phyloP scores from a whole-genome alignment of 2,888 invertebrate genomes.

The Ormyrus labotus region DNA sequence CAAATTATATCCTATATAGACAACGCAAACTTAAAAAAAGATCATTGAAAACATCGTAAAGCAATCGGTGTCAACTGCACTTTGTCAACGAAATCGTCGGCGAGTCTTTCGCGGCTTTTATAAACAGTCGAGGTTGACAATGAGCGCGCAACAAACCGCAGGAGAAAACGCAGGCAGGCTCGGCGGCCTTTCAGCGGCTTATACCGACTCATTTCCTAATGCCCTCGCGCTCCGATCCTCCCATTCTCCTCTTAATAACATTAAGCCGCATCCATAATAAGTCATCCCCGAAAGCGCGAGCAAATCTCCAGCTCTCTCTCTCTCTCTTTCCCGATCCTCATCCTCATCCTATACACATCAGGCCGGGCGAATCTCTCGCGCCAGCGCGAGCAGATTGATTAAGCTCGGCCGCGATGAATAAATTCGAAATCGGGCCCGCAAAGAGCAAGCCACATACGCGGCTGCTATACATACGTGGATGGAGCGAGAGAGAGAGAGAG shows the following conservation, averaged over 20 bases:
- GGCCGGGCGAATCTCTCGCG: not conserved
- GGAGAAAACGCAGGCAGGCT: not conserved
- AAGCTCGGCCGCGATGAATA: slow-evolving; percentile 46
- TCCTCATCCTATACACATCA: not conserved
- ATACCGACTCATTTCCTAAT: slow-evolving; percentile 28
- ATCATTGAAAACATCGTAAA: too few relatives aligned
- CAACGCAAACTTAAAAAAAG: too few relatives aligned
- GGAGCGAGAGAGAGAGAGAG: not conserved
- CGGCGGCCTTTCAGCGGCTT: slow-evolving; percentile 6
- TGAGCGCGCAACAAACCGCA: not conserved
- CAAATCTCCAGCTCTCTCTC: not conserved
- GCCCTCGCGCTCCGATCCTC: not conserved
- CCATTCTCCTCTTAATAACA: slow-evolving; percentile 12
- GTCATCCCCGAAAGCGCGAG: slow-evolving; percentile 18
- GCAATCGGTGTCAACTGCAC: too few relatives aligned
- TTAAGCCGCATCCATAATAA: slow-evolving; percentile 34
- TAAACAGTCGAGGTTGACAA: not conserved
- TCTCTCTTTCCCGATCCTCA: too few relatives aligned
- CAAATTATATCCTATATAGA: too few relatives aligned
- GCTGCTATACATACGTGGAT: not conserved
- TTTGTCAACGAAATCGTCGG: too few relatives aligned
- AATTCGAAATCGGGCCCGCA: slow-evolving; percentile 35
- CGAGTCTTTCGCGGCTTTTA: too few relatives aligned
- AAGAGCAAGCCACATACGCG: slow-evolving; percentile 33
- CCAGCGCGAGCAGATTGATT: slow-evolving; percentile 28